Percentiles rank a stretch among this genome's conserved stretches.
Conservation (phyloP, 2,888 invertebrate genomes). For the Atethmia centrago region DNA sequence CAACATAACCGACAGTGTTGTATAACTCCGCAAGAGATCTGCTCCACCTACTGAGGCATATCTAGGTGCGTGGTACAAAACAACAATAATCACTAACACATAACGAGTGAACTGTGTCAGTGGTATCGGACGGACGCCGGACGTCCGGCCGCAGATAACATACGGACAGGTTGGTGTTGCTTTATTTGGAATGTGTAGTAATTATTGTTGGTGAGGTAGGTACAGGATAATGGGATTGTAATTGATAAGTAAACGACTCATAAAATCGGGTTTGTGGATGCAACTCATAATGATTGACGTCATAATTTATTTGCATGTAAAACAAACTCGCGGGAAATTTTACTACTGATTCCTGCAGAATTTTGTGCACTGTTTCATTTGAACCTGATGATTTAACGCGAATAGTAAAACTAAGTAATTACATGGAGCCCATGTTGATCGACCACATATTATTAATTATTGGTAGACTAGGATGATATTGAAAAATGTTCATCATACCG, state of each 20-base stretch:
- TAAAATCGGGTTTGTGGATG: not conserved
- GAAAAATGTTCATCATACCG: not conserved
- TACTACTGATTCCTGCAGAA: not conserved
- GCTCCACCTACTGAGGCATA: not conserved
- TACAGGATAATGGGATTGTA: not conserved
- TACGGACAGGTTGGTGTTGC: constrained; percentile 56
- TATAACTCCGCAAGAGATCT: constrained; percentile 2
- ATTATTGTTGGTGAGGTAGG: constrained; percentile 3
- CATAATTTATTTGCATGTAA: not conserved
- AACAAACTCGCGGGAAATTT: not conserved
- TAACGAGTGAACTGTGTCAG: constrained; percentile 59
- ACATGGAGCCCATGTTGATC: no score
- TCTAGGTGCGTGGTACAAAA: constrained; percentile 11
- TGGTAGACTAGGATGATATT: not conserved
- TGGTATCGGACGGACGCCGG: constrained; percentile 59
- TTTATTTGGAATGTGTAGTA: constrained; percentile 5
- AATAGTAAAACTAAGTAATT: not conserved
- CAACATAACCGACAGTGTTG: not conserved
- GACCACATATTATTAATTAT: no score
- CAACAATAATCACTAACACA: constrained; percentile 40
- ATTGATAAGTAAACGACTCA: not conserved
- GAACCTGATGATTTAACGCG: not conserved
- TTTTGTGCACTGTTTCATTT: not conserved
- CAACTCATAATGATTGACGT: not conserved
- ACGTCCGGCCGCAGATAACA: constrained; percentile 65